phyloP scores from a whole-genome alignment of 2,888 invertebrate species.

The Polymixis flavicincta region DNA sequence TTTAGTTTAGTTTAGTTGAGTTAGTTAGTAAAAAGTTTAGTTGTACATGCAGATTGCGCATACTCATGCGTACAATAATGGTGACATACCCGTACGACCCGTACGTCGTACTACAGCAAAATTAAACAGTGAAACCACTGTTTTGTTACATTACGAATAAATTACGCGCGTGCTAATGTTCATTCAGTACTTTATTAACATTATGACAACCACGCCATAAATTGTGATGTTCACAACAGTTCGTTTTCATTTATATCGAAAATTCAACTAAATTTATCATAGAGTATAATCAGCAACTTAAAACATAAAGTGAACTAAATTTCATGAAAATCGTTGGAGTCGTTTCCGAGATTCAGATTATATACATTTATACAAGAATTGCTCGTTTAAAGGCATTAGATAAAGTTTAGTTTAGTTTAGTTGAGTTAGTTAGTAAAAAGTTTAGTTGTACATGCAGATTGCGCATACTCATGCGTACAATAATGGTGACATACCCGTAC shows the following conservation, averaged over 20 bases:
- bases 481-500: background rate
- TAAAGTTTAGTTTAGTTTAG: no score
- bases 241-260: conserved; percentile 33
- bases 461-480: background rate
- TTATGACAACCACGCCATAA: conserved; percentile 34
- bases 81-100: background rate
- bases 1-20: no score
- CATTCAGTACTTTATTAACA: conserved; percentile 33
- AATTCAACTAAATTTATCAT: conserved; percentile 24
- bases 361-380: no score
- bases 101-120: background rate
- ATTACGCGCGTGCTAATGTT: conserved; percentile 27
- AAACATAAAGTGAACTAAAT: no score
- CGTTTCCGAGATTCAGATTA: no score
- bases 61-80: background rate
- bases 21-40: background rate
- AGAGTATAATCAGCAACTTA: conserved; percentile 23
- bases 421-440: no score
- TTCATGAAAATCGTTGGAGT: no score
- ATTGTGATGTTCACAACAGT: conserved; percentile 23
- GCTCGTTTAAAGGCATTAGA: no score
- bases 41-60: background rate
- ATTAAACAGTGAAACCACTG: conserved; percentile 4
- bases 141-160: conserved; percentile 2
- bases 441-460: background rate